These are phyloP conservation scores for Cuculus canorus DNA, from an alignment of 2,797 vertebrate genomes.

Conservation along the genomic window DNA sequence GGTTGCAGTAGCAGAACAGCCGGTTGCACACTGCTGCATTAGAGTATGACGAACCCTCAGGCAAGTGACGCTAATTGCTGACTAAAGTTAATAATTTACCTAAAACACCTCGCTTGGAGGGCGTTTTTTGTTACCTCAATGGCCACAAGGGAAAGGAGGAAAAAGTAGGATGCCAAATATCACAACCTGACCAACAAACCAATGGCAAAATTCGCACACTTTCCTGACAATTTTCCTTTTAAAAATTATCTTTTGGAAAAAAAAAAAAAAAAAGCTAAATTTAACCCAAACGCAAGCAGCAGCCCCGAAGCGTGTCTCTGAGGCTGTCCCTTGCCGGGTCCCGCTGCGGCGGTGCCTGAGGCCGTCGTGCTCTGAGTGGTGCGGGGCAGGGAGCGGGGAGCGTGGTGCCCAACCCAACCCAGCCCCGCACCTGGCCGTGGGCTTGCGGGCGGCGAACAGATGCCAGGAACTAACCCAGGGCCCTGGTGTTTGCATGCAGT, in stretches of 20 bases:
- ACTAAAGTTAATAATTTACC: slow-evolving; percentile 27
- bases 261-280: too few species aligned
- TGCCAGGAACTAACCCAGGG: slow-evolving; percentile 89
- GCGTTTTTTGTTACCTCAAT: background rate
- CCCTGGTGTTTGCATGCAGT: slow-evolving; percentile 98
- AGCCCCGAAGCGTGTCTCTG: background rate
- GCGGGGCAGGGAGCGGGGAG: background rate
- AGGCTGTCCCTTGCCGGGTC: background rate
- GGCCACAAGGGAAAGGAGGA: background rate
- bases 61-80: slow-evolving; percentile 22
- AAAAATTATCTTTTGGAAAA: background rate
- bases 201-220: background rate
- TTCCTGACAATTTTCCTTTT: background rate
- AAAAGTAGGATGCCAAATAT: background rate
- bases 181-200: background rate
- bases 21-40: slow-evolving; percentile 48
- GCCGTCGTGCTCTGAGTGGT: background rate
- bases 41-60: slow-evolving; percentile 61
- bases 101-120: background rate
- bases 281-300: background rate
- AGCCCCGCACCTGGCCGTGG: background rate
- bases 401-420: background rate
- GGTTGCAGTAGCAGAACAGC: slow-evolving; percentile 68
- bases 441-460: slow-evolving; percentile 79
- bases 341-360: background rate